Conservation (phyloP, 2,113 vertebrate species). For the Trogon surrucura region DNA sequence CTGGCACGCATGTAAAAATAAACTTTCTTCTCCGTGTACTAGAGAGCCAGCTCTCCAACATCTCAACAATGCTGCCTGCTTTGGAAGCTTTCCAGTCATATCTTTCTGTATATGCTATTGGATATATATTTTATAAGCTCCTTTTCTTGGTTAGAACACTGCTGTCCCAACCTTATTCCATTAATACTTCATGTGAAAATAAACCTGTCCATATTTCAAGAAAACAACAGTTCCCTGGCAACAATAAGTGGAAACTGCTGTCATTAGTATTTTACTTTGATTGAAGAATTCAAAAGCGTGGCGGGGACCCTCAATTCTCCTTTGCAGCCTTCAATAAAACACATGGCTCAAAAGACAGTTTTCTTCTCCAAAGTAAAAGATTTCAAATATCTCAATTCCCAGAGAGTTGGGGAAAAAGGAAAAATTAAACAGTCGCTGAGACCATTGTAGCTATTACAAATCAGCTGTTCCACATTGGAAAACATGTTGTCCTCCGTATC, state of each 20-base stretch:
- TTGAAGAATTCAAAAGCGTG: background rate
- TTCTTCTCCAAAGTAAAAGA: background rate
- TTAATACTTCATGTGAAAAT: slow-evolving; percentile 51
- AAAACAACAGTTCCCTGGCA: slow-evolving; percentile 47
- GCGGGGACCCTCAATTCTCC: background rate
- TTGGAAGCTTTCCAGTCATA: slow-evolving; percentile 76
- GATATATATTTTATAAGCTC: slow-evolving; percentile 27
- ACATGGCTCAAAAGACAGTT: background rate
- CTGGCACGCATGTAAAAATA: slow-evolving; percentile 63
- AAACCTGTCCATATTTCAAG: slow-evolving; percentile 37
- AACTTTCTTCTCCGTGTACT: slow-evolving; percentile 41
- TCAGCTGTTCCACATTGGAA: slow-evolving; percentile 16
- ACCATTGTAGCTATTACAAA: slow-evolving; percentile 33
- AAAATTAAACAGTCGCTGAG: background rate
- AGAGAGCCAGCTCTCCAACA: slow-evolving; percentile 56
- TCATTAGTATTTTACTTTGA: background rate
- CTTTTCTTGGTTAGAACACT: background rate
- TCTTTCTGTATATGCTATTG: slow-evolving; percentile 46
- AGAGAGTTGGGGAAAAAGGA: background rate
- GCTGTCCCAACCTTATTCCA: slow-evolving; percentile 22
- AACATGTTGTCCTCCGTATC: slow-evolving; percentile 20
- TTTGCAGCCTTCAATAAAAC: background rate
- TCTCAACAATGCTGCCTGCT: slow-evolving; percentile 66
- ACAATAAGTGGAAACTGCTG: background rate
- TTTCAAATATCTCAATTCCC: slow-evolving; percentile 31